Evolutionary conservation across 2,797 vertebrate species (phyloP).

Genomic region (Pangasius krempfi): DNA sequence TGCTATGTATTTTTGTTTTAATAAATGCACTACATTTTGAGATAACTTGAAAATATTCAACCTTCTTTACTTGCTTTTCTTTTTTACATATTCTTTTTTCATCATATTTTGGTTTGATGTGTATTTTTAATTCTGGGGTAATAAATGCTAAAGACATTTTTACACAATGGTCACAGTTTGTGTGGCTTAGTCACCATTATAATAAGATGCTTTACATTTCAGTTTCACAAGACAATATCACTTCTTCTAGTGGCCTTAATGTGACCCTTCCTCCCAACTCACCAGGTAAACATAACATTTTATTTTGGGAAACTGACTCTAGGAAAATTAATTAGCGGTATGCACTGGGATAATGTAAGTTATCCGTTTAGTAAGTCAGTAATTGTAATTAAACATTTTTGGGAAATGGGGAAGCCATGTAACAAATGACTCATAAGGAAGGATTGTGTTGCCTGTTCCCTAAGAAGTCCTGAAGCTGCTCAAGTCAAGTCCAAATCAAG

Average conservation of each 20-base stretch:
- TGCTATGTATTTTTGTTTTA: neutral
- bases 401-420: neutral
- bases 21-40: neutral
- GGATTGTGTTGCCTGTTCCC: neutral
- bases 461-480: neutral
- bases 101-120: neutral
- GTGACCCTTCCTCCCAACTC: neutral
- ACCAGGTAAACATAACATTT: neutral
- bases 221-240: neutral
- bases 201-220: neutral
- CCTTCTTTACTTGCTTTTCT: neutral
- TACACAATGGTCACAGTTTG: neutral
- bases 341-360: neutral
- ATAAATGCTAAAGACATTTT: neutral
- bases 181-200: neutral
- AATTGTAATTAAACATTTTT: neutral
- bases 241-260: neutral
- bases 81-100: neutral
- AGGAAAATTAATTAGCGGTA: neutral
- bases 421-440: neutral
- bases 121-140: neutral
- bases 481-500: neutral
- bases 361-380: neutral
- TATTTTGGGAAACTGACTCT: neutral
- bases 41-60: neutral